These are phyloP conservation scores for Pteronura brasiliensis DNA, from an alignment of 2,113 vertebrate genomes.

Conservation along the genomic window DNA sequence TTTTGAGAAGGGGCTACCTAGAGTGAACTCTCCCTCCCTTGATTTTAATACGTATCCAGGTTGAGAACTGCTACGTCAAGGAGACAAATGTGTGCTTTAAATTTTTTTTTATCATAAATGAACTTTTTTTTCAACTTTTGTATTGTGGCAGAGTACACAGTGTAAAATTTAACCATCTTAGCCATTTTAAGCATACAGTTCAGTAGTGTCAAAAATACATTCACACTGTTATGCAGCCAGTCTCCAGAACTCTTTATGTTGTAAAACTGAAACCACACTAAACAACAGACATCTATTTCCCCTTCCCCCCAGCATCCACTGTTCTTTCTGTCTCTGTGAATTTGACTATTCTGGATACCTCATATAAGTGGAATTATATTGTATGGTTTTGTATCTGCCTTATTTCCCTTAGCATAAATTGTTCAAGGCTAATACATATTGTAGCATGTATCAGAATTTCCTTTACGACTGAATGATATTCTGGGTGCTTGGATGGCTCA, in stretches of 20 bases:
- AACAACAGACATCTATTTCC: background rate
- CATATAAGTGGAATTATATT: background rate
- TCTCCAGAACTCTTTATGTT: background rate
- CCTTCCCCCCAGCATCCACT: too few relatives aligned
- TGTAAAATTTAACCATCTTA: background rate
- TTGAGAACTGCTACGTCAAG: background rate
- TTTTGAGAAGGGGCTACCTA: background rate
- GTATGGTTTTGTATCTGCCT: background rate
- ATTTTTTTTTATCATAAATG: background rate
- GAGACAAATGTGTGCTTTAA: background rate
- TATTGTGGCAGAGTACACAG: background rate
- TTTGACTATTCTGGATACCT: background rate
- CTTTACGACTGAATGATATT: background rate
- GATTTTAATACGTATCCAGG: background rate
- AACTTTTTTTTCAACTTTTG: background rate
- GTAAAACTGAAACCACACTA: background rate
- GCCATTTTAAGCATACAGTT: background rate
- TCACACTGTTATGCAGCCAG: background rate
- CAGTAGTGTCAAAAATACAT: background rate
- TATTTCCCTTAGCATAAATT: background rate
- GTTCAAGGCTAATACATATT: background rate
- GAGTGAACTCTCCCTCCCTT: background rate
- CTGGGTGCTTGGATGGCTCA: too few relatives aligned
- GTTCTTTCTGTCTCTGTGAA: background rate
- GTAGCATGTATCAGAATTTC: background rate